Base-by-base conservation (phyloP, 2,113 vertebrate genomes). In the Sterrhoptilus dennistouni region DNA sequence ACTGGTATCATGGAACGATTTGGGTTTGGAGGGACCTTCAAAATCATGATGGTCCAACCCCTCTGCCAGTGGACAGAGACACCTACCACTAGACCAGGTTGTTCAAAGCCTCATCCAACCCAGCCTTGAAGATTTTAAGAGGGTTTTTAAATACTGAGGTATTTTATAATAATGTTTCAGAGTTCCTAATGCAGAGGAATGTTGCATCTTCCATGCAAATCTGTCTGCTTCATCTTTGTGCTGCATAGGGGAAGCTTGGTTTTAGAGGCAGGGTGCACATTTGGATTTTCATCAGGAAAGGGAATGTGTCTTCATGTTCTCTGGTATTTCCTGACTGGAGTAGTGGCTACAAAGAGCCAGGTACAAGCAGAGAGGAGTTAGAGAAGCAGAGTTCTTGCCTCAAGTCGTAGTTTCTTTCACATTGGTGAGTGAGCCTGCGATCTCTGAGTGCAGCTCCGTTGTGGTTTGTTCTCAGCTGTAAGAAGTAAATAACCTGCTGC, bases 251-350 rank as follows among this genome's bases (percentile, higher is more conserved):
- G 22, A 78, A 68, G 4, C 28, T 7, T 84, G 29, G 12, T 75
- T 24, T 50, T 50, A 17, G 60, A 70, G 38, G 24, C 29, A 71
- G 38, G 27, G 29, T 23, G 33, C 59, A 20, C 11, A 31, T 53
- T 11, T 45, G 49, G 27, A 59, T 84, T 78, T 93, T 68, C 19
- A 9, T 47, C 3, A 3, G 49, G 27, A 81, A 71, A 47, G 35
- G 9, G 8, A 17, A 42, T 9, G 14, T 40, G 3, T 72, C 44
- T 53, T 52, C 0, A 0, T 65, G 14, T 53, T 83, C 35, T 36
- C 12, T 61, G 27, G 2, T 66, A 40, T 33, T 84, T 84, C 16
- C 36, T 63, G 33, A 14, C 56, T 2, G 3, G 2, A 0, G 0
- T 22, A 45, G 27, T 54, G 35, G 50, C 61, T 63, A 3, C 2